These are phyloP conservation scores for Artemia sinica DNA, from an alignment of 2,888 invertebrate genomes.

Conservation along the genomic window DNA sequence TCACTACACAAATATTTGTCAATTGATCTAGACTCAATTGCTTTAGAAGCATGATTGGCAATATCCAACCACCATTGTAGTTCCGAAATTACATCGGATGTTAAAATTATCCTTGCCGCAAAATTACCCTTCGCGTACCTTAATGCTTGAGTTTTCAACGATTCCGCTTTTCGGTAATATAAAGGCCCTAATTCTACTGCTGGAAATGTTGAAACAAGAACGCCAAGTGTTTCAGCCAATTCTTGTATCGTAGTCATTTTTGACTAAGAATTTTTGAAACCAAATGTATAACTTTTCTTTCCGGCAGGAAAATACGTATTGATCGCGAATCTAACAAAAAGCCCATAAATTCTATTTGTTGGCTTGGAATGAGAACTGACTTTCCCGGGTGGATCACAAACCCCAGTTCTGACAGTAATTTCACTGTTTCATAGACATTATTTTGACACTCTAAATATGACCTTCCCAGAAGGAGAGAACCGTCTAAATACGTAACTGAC, in stretches of 20 bases:
- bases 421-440: not conserved
- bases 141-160: not conserved
- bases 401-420: not conserved
- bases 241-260: not conserved
- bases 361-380: not conserved
- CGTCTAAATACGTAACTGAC: not conserved
- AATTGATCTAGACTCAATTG: not conserved
- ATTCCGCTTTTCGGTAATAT: not conserved
- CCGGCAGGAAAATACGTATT: not conserved
- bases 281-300: not conserved
- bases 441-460: not conserved
- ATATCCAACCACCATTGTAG: not conserved
- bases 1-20: not conserved
- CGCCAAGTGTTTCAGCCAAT: not conserved
- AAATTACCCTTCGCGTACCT: not conserved
- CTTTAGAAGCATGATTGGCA: not conserved
- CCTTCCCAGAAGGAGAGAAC: not conserved
- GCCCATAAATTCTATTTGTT: not conserved
- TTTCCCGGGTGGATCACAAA: not conserved
- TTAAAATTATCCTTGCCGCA: not conserved
- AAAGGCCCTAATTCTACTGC: slow-evolving; percentile 3
- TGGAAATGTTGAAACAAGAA: not conserved
- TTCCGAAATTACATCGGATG: not conserved
- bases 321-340: not conserved
- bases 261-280: not conserved